Conservation (phyloP, 2,113 vertebrate genomes). For the Hydropotes inermis region DNA sequence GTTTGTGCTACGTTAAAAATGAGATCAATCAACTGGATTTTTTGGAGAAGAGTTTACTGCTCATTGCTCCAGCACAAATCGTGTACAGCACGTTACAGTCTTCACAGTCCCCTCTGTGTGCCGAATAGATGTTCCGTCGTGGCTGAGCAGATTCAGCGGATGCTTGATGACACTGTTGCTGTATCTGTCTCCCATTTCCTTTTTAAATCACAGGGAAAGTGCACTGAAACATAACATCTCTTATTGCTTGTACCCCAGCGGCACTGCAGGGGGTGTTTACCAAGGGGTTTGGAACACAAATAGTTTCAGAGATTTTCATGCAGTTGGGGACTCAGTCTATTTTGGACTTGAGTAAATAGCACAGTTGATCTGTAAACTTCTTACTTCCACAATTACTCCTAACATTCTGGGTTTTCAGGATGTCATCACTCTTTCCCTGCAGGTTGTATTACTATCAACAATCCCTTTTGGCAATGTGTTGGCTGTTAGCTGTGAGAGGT, state of each 20-base stretch:
- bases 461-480: neutral
- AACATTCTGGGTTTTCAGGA: neutral
- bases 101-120: fast-evolving
- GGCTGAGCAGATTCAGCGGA: neutral
- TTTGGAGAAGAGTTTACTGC: neutral
- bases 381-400: neutral
- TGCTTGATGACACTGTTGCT: fast-evolving
- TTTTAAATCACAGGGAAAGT: neutral
- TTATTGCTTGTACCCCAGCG: neutral
- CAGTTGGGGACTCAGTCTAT: neutral
- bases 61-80: neutral
- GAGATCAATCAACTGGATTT: neutral
- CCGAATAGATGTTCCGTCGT: fast-evolving
- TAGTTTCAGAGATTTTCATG: neutral
- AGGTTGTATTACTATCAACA: too few relatives aligned
- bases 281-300: neutral
- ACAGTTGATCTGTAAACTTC: neutral
- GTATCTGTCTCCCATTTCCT: neutral
- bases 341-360: neutral
- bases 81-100: neutral
- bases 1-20: neutral
- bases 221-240: neutral
- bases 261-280: neutral
- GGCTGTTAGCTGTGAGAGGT: neutral
- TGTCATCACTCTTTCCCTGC: neutral